A percentile compares a stretch with the other conserved stretches of the same genome.
Evolutionary conservation across 2,113 vertebrate genomes (phyloP).

Genomic region (Gopherus flavomarginatus): DNA sequence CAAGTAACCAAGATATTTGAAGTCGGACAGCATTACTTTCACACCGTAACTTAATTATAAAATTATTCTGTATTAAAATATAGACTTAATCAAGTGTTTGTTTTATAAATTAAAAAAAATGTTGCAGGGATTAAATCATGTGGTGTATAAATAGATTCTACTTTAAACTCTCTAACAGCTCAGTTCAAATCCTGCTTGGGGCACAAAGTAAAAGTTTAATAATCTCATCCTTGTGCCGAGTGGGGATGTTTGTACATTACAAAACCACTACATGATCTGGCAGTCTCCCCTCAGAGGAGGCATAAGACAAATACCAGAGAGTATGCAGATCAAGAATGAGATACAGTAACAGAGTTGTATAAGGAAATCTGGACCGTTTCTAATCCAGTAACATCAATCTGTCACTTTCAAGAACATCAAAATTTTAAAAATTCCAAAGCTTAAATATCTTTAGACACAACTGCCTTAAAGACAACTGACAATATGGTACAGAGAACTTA

Average conservation of each 20-base stretch:
- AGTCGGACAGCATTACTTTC: background rate
- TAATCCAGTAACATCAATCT: background rate
- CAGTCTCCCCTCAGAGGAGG: slow-evolving; percentile 8
- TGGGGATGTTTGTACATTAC: background rate
- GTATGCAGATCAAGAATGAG: background rate
- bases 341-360: background rate
- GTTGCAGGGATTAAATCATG: background rate
- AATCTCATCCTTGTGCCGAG: slow-evolving; percentile 7
- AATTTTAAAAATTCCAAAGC: background rate
- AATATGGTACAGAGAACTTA: background rate
- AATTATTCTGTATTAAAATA: background rate
- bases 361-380: background rate
- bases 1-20: background rate
- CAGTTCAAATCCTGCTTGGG: background rate
- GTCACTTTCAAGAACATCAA: background rate
- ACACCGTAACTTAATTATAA: background rate
- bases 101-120: background rate
- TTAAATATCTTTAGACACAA: too few species aligned
- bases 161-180: background rate
- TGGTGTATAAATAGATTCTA: background rate
- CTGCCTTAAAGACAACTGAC: too few species aligned
- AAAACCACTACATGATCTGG: background rate
- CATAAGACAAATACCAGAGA: background rate
- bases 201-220: background rate
- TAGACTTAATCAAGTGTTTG: background rate